Base-by-base conservation (phyloP, 1,140 invertebrate genomes). In the Zaprionus kolodkinae region DNA sequence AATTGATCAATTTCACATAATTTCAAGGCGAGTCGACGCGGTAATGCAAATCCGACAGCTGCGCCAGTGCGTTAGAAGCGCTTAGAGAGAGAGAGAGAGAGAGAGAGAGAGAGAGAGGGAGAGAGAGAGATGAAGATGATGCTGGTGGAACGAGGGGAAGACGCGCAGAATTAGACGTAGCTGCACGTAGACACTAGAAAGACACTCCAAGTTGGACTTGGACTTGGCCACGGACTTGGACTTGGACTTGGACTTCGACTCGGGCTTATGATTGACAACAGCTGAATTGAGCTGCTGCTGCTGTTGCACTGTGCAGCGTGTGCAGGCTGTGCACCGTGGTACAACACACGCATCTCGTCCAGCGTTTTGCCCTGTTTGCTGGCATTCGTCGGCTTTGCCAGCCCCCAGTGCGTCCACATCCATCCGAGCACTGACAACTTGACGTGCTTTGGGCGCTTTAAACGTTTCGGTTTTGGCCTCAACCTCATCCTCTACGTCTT, bases 1-100 rank as follows among this genome's bases (percentile, higher is more conserved):
- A 89, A 89, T 89, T 89, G 85, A 89, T 89, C 85, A 89, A 89
- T 89, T 89, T 89, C 85, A 89, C 81, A 89, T 89, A 89, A 89
- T 90, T 89, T 89, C 81, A 81, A 89, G 85, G 86, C 85, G 85
- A 89, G 78, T 89, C 85, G 81, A 81, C 78, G 75, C 75, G 78
- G 86, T 89, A 89, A 89, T 89, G 86, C 85, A 89, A 89, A 89
- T 89, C 85, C 85, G 85, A 89, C 85, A 89, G 85, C 83, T 89
- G 85, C 84, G 85, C 79, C 75, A 81, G 50, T 75, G 86, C 83
- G 78, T 89, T 89, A 81, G 81, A 89, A 85, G 68, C 59, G 72
- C 75, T 85, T 78, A 79, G 21, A 21, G 2, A 21, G 21, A 79
- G 80, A 85, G 50, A 71, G 25, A 65, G 80, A 85, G 50, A 71